Base-by-base conservation (phyloP, 2,797 vertebrate genomes). In the Gymnoscopelus braueri region DNA sequence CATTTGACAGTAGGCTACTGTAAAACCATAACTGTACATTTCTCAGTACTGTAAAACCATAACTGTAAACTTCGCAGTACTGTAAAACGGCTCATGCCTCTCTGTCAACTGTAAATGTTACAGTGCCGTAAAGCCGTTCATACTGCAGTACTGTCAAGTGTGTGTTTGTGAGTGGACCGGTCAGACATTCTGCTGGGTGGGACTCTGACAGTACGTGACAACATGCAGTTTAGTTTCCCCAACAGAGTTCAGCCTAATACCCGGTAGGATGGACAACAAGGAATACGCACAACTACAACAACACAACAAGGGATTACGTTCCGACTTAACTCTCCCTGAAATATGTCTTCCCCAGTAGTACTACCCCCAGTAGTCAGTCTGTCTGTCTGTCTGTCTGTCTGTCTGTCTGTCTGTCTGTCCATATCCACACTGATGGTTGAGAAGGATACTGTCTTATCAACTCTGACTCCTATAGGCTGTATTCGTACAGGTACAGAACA, bases 391-490 rank as follows among this genome's bases (percentile, higher is more conserved):
- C 48, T 50, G 48, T 50, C 48, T 56, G 54, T 26, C 55, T 32
- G 55, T 57, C 55, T 57, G 55, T 57, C 56, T 58, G 55, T 15
- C 47, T 8, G 49, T 47, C 49, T 10, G 0, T 3, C 8, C 19
- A 54, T 50, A 44, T 44, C 1, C 13, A 44, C 39, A 13, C n/a
- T 29, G 55, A 56, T 65, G 66, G 58, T 77, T 80, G 72, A 72
- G 29, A 62, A 70, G 3, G 87, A 81, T 84, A 78, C 82, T 84
- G 85, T 89, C 75, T 23, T 44, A 78, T 52, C 69, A 53, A 44
- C 65, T 49, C 56, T 60, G 50, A 51, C 50, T 4, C 7, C 56
- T n/a, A 3, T 67, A 54, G 10, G 66, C 63, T 44, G 61, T 60
- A 66, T 79, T 73, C 63, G 58, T 14, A n/a, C 39, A 9, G 49